Evolutionary conservation across 2,113 vertebrate genomes (phyloP).

Genomic region (Trematocara zebra): DNA sequence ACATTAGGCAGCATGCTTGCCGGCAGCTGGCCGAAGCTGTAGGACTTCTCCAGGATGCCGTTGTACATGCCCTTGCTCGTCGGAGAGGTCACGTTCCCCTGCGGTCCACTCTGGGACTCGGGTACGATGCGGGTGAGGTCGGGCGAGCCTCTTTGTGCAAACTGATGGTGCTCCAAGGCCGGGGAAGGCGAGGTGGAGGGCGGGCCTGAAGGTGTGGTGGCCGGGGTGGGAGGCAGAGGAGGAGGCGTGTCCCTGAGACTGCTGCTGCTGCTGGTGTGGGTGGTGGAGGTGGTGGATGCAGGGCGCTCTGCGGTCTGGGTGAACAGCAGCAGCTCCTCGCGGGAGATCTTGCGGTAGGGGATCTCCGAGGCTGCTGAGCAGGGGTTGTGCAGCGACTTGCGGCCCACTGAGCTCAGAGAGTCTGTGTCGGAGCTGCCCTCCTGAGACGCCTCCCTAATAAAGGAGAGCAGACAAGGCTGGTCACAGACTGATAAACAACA

Average conservation of each 20-base stretch:
- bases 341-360: conserved; percentile 83
- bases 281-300: conserved; percentile 52
- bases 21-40: conserved; percentile 91
- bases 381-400: conserved; percentile 80
- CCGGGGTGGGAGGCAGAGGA: conserved; percentile 36
- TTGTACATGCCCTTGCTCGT: conserved; percentile 85
- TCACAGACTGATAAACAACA: background rate
- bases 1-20: conserved; percentile 74
- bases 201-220: conserved; percentile 76
- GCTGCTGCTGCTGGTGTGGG: conserved; percentile 42
- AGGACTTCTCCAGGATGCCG: conserved; percentile 95
- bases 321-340: conserved; percentile 85
- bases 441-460: conserved; percentile 76
- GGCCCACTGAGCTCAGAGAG: conserved; percentile 83
- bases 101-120: conserved; percentile 85
- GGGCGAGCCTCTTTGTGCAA: conserved; percentile 78
- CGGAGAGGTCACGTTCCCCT: background rate
- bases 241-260: conserved; percentile 73
- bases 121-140: conserved; percentile 80
- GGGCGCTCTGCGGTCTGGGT: conserved; percentile 70
- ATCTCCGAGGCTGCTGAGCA: conserved; percentile 79
- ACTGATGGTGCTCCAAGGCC: conserved; percentile 74
- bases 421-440: conserved; percentile 87
- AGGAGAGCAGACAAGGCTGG: background rate
- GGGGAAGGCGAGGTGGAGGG: conserved; percentile 59